Conservation (phyloP, 2,113 vertebrate genomes). For the Pachycephala philippinensis region DNA sequence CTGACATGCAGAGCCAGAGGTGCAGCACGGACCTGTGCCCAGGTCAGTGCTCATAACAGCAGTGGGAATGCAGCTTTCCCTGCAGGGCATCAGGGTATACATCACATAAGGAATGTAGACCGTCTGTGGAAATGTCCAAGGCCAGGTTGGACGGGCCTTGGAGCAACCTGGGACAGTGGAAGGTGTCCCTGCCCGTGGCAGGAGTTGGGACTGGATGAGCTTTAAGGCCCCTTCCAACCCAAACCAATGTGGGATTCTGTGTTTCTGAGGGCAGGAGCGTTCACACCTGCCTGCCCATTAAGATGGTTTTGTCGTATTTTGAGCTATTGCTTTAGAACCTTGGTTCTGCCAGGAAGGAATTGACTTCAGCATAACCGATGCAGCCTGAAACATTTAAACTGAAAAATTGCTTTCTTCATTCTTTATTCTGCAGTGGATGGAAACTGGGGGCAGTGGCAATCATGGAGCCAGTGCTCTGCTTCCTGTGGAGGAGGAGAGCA, state of each 20-base stretch:
- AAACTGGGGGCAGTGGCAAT: constrained; percentile 89
- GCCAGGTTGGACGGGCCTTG: neutral
- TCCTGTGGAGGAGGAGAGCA: constrained; percentile 89
- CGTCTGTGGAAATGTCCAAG: neutral
- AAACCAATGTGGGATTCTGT: neutral
- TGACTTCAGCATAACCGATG: neutral
- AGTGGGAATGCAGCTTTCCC: neutral
- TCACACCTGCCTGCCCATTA: neutral
- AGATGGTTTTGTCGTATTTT: neutral
- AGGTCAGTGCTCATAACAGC: constrained; percentile 64
- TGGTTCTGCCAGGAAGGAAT: neutral
- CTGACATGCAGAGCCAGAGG: constrained; percentile 87
- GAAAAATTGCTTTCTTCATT: neutral
- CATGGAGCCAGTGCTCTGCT: constrained; percentile 86
- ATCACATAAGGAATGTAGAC: accelerated
- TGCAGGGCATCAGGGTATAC: neutral
- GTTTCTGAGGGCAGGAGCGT: neutral
- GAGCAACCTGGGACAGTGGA: neutral
- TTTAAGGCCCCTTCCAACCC: neutral
- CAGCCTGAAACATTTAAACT: neutral
- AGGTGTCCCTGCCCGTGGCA: neutral
- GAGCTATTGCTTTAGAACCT: neutral
- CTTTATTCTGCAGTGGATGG: constrained; percentile 81
- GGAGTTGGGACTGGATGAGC: accelerated
- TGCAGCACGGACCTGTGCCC: constrained; percentile 82